These are phyloP conservation scores for Gallinago jamesoni DNA, from an alignment of 2,113 vertebrate species.

Conservation along the genomic window DNA sequence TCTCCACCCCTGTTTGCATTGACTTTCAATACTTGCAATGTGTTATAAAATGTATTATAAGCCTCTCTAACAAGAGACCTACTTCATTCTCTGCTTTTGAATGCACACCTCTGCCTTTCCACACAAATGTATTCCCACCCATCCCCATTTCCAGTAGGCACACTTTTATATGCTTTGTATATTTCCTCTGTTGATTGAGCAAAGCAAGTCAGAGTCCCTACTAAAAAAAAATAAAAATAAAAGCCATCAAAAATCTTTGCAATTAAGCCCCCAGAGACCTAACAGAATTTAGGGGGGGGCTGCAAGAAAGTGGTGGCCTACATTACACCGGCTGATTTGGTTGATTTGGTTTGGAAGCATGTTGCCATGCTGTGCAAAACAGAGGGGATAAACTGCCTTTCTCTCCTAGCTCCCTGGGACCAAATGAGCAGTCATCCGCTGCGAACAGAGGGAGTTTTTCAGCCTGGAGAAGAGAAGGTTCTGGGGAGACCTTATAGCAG, in stretches of 20 bases:
- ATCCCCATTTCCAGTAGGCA: neutral
- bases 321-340: neutral
- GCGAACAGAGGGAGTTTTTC: too few relatives aligned
- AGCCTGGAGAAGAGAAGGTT: too few relatives aligned
- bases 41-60: neutral
- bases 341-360: neutral
- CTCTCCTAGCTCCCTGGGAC: neutral
- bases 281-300: neutral
- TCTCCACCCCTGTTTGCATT: neutral
- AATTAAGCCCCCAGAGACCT: neutral
- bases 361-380: neutral
- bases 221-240: too few relatives aligned
- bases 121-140: rapidly evolving
- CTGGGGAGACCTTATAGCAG: too few relatives aligned
- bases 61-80: neutral
- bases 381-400: neutral
- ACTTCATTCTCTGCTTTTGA: neutral
- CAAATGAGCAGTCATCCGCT: neutral
- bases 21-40: neutral
- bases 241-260: neutral
- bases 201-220: neutral
- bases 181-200: neutral
- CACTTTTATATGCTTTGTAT: neutral
- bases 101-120: neutral
- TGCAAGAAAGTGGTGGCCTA: neutral